These are phyloP conservation scores for Drepana arcuata DNA, from an alignment of 1,140 invertebrate species.

Conservation along the genomic window DNA sequence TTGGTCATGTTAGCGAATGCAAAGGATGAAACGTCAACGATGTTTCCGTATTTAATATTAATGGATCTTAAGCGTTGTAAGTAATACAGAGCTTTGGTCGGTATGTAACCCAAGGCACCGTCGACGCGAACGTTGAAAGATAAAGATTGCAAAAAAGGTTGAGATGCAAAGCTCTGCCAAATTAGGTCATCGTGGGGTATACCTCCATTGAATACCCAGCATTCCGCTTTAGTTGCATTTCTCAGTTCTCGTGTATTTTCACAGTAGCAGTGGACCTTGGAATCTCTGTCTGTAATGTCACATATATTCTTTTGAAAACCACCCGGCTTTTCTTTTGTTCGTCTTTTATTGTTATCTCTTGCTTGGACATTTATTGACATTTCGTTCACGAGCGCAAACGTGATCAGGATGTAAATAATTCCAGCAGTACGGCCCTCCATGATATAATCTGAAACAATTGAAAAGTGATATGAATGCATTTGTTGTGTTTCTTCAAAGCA, in stretches of 20 bases:
- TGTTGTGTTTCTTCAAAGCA: too few relatives aligned
- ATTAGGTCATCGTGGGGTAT: slow-evolving; percentile 75
- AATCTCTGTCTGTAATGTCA: slow-evolving; percentile 59
- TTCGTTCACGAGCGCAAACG: slow-evolving; percentile 51
- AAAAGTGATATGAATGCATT: too few relatives aligned
- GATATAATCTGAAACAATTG: slow-evolving; percentile 59
- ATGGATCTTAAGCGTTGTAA: slow-evolving; percentile 77
- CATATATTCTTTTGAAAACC: slow-evolving; percentile 65
- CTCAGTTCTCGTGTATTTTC: slow-evolving; percentile 54
- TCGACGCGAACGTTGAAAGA: slow-evolving; percentile 78
- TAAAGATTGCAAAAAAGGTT: slow-evolving; percentile 78
- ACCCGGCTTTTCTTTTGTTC: slow-evolving; percentile 53
- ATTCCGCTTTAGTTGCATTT: slow-evolving; percentile 71
- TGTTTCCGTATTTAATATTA: slow-evolving; percentile 80
- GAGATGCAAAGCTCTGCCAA: slow-evolving; percentile 80
- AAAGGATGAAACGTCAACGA: slow-evolving; percentile 76
- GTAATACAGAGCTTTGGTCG: slow-evolving; percentile 77
- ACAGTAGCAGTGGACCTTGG: slow-evolving; percentile 67
- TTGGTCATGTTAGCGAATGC: slow-evolving; percentile 80
- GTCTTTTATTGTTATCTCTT: slow-evolving; percentile 49
- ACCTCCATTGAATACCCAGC: slow-evolving; percentile 77
- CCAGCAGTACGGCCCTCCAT: slow-evolving; percentile 48
- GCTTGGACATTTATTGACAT: slow-evolving; percentile 54
- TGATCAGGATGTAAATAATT: slow-evolving; percentile 50
- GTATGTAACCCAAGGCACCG: slow-evolving; percentile 78